These are phyloP conservation scores for Agrypnia vestita DNA, from an alignment of 1,140 invertebrate genomes.

Conservation along the genomic window DNA sequence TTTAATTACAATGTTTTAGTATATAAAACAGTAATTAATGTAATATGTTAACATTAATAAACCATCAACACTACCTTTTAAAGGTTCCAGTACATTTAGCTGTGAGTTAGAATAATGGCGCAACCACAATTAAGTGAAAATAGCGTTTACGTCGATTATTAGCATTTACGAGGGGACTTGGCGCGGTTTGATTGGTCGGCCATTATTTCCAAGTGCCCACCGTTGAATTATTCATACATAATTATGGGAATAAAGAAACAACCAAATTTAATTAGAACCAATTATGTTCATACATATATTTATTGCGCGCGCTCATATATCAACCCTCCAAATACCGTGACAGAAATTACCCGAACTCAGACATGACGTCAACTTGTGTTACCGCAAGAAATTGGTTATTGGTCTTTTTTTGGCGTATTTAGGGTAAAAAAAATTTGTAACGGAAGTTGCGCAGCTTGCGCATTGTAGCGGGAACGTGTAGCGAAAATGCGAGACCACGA, in stretches of 20 bases:
- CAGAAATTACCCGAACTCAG: too few species aligned
- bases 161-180: background rate
- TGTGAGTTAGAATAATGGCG: slow-evolving; percentile 30
- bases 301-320: too few species aligned
- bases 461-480: too few species aligned
- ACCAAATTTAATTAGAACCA: background rate
- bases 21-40: background rate
- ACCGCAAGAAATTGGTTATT: too few species aligned
- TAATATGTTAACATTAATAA: slow-evolving; percentile 21
- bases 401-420: too few species aligned
- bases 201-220: slow-evolving; percentile 17
- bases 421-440: too few species aligned
- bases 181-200: background rate
- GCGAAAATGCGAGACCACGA: too few species aligned
- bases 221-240: slow-evolving; percentile 4
- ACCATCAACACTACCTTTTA: slow-evolving; percentile 10
- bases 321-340: too few species aligned
- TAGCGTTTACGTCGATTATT: background rate
- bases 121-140: background rate
- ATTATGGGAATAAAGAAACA: background rate
- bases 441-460: too few species aligned
- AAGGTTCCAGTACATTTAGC: slow-evolving; percentile 28
- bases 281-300: background rate
- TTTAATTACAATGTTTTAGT: too few species aligned
- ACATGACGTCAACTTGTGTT: too few species aligned